Base-by-base conservation (phyloP, 2,113 vertebrate genomes). In the Monarcha castaneiventris region DNA sequence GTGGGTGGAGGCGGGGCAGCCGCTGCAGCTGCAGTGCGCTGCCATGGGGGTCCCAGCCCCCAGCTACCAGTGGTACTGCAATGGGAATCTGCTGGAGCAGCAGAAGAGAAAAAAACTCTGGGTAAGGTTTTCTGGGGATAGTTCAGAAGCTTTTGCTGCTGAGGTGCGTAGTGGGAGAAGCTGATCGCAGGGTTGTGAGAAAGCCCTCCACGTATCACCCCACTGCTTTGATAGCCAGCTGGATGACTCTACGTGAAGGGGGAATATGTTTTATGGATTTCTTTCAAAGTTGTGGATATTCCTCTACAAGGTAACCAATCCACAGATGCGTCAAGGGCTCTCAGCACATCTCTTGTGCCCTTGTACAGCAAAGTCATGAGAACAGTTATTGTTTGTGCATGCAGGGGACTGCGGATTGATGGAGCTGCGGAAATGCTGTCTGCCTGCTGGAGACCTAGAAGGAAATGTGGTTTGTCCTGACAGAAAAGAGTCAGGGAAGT, bases 41-140 rank as follows among this genome's bases (percentile, higher is more conserved):
- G 98, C 98, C 56, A 97, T 98, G 84, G 98, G 98, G 9, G 97
- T 98, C 22, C 98, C 98, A 29, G 88, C 97, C 35, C 98, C 98
- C 27, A 79, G 74, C 49, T 99, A 98, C 89, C 98, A 99, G 96
- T 99, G 99, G 99, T 98, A 99, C 97, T 94, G 61, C 80, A 99
- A 99, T 43, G 98, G 98, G 16, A 97, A 87, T 14, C 90, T 54
- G 5, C 92, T 99, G 83, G 90, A 82, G 22, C 93, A 98, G 59
- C 92, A 97, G 59, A 98, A 84, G 13, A 97, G 55, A 14, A 98
- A 97, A 87, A 97, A 89, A 3, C 95, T 99, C 62, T 93, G 81
- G 98, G 98, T 99, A 96, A 97, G 32, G 6, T 80, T 80, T 74
- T 26, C 32, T 84, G 49, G 56, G 18, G 11, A 17, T 33, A 26